Percentiles rank a stretch among this genome's conserved stretches.
Conservation (phyloP, 2,797 vertebrate genomes). For the Silurus aristotelis region DNA sequence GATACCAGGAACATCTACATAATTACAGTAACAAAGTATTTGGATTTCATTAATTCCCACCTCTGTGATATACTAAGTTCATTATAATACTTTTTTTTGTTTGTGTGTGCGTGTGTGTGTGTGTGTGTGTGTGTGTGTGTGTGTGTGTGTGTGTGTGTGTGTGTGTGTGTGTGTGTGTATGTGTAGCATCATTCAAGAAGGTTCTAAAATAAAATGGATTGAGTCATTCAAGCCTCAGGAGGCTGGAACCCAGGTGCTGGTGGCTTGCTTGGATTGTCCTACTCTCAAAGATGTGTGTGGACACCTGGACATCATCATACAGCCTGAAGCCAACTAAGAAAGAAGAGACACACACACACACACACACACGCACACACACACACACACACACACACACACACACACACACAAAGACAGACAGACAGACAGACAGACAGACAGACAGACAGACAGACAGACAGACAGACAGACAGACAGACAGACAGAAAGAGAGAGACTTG, state of each 20-base stretch:
- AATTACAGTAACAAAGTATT: too few relatives aligned
- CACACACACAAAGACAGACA: neutral
- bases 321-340: neutral
- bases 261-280: slow-evolving; percentile 75
- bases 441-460: slow-evolving; percentile 13
- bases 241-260: slow-evolving; percentile 71
- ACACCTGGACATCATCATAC: slow-evolving; percentile 63
- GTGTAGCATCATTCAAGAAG: slow-evolving; percentile 59
- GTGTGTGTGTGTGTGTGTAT: neutral
- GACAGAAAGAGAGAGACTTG: neutral
- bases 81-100: neutral
- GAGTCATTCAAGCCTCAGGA: slow-evolving; percentile 67
- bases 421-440: neutral
- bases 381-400: too few relatives aligned
- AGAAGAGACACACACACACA: neutral
- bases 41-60: too few relatives aligned
- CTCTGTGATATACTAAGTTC: neutral
- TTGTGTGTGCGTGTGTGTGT: slow-evolving; percentile 1
- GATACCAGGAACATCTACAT: too few relatives aligned
- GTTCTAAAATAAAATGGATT: slow-evolving; percentile 73
- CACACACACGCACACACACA: too few relatives aligned
- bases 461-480: slow-evolving; percentile 19
- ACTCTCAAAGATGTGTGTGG: slow-evolving; percentile 76
- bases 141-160: slow-evolving; percentile 14
- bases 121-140: slow-evolving; percentile 8